phyloP scores from a whole-genome alignment of 2,113 vertebrate species.

The Tor tambroides region DNA sequence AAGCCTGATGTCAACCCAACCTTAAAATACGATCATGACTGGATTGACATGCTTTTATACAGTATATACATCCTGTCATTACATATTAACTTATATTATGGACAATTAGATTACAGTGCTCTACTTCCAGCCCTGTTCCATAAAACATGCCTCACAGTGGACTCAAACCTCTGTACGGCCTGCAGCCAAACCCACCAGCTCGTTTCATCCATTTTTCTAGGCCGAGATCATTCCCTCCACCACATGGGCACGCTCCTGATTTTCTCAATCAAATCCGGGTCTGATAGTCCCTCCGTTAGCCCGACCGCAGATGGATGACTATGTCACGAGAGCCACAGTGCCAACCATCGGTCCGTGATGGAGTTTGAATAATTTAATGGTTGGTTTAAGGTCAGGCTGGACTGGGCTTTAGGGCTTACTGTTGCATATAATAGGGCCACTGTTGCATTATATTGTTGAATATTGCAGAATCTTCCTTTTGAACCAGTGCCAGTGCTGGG shows the following conservation, averaged over 20 bases:
- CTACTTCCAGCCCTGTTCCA: neutral
- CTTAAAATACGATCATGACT: neutral
- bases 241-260: neutral
- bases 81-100: too few species aligned
- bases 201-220: neutral
- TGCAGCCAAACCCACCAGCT: neutral
- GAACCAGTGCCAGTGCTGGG: conserved; percentile 21
- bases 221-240: neutral
- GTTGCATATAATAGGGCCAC: conserved; percentile 20
- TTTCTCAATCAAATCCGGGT: conserved; percentile 3
- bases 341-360: conserved; percentile 37
- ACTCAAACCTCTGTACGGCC: too few species aligned
- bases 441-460: conserved; percentile 21
- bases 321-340: conserved; percentile 4
- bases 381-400: conserved; percentile 48
- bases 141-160: neutral
- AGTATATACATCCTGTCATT: neutral
- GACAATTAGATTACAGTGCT: neutral
- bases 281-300: neutral
- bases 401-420: conserved; percentile 17
- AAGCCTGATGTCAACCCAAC: neutral
- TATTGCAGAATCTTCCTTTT: conserved; percentile 36
- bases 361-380: conserved; percentile 55
- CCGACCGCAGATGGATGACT: conserved; percentile 1
- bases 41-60: neutral